Base-by-base conservation (phyloP, 2,113 vertebrate genomes). In the Turdus rufiventris region DNA sequence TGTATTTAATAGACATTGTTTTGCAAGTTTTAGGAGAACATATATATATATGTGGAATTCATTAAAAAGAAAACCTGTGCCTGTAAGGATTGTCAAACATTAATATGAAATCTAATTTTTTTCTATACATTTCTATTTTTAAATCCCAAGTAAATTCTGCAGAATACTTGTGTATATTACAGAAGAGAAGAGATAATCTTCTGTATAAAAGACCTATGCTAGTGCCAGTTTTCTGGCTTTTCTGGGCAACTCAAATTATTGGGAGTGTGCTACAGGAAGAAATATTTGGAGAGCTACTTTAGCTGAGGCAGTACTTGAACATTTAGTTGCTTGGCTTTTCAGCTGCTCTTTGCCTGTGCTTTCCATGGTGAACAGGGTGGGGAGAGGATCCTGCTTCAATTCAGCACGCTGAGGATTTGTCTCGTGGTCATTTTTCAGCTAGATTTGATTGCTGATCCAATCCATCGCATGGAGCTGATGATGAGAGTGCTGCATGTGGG, bases 211-310 rank as follows among this genome's bases (percentile, higher is more conserved):
- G 14, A 54, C 14, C 47, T 56, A 8, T 31, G 33, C 33, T 45
- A 54, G 13, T 36, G n/a, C 51, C 68, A 43, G 16, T 85, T 62
- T 82, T 89, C 40, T 83, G 45, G n/a, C n/a, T 79, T 88, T 91
- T 73, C 17, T 31, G n/a, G 42, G 19, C 20, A 66, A 24, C 31
- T 85, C 9, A 53, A 61, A 65, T 72, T 79, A 68, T 29, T 15
- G 10, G 4, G 33, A 50, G 2, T 3, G 17, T 66, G 38, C 34
- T 62, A 24, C 8, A 33, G 26, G 56, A 85, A 61, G 25, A 70
- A 85, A 63, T 86, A 77, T 77, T 84, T 91, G 38, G 34, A 33
- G 33, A 90, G 33, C 9, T 91, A 18, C 42, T 47, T 85, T 42
- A 85, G 26, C 70, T 70, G 58, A 91, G 58, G 31, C 31, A 57